Conservation (phyloP, 64 coral and sea anemone species). For the Anthopleura sola region DNA sequence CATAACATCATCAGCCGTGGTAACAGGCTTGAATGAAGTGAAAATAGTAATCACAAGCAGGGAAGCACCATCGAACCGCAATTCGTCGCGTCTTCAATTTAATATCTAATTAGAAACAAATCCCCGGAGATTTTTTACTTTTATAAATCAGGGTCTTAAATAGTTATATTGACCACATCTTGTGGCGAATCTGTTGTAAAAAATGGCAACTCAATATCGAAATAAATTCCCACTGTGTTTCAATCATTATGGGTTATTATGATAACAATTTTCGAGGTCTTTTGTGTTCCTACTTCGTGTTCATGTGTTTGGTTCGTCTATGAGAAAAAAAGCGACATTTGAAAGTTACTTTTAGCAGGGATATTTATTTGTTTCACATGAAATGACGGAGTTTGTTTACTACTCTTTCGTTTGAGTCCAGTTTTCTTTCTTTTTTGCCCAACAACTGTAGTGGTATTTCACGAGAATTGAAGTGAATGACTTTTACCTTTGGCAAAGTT, state of each 20-base stretch:
- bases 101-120: slow-evolving; percentile 16
- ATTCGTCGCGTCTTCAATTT: not conserved
- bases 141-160: not conserved
- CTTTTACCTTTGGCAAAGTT: not conserved
- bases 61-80: not conserved
- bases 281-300: not conserved
- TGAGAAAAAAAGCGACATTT: not conserved
- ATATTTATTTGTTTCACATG: not conserved
- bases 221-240: not conserved
- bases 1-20: not conserved
- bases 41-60: not conserved
- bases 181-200: not conserved
- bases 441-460: not conserved
- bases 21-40: not conserved
- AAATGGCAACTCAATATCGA: slow-evolving; percentile 9
- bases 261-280: not conserved
- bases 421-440: not conserved
- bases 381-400: not conserved
- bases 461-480: not conserved
- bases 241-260: not conserved
- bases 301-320: not conserved
- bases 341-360: not conserved
- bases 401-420: not conserved
- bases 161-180: slow-evolving; percentile 14
- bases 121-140: not conserved